phyloP scores from a whole-genome alignment of 2,888 invertebrate genomes.

The Himalopsyche kuldschensis region DNA sequence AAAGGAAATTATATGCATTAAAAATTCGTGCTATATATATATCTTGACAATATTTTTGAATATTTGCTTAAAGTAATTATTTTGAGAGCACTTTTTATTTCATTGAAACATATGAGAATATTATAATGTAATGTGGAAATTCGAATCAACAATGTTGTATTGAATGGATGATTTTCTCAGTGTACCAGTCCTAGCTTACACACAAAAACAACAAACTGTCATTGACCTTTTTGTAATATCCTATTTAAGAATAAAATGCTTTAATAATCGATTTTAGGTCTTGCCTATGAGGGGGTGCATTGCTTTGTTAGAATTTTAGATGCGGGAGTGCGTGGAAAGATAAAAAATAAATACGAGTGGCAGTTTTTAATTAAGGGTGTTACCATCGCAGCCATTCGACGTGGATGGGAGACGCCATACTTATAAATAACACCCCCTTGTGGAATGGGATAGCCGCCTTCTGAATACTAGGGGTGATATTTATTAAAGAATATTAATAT shows the following conservation, averaged over 20 bases:
- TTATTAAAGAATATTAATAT: background rate
- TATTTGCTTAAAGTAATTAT: too few species aligned
- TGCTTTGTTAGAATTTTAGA: background rate
- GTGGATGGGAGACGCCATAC: constrained; percentile 22
- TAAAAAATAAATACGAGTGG: constrained; percentile 40
- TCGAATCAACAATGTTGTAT: too few species aligned
- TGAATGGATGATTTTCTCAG: too few species aligned
- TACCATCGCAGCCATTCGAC: constrained; percentile 34
- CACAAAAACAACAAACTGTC: background rate
- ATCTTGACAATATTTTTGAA: too few species aligned
- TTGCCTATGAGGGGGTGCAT: background rate
- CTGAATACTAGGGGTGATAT: constrained; percentile 19
- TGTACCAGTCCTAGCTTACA: too few species aligned
- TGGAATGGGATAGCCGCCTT: constrained; percentile 28
- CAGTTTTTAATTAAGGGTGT: constrained; percentile 40
- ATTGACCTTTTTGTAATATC: background rate
- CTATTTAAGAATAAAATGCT: background rate
- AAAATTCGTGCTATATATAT: too few species aligned
- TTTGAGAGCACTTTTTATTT: too few species aligned
- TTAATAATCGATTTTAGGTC: background rate
- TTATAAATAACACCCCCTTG: constrained; percentile 39
- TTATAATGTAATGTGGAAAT: too few species aligned
- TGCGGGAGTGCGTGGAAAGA: constrained; percentile 23
- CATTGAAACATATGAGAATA: too few species aligned
- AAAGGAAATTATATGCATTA: too few species aligned